Percentiles rank a stretch among this genome's conserved stretches.
Conservation (phyloP, 2,113 vertebrate species). For the Leptobrachium leishanense region DNA sequence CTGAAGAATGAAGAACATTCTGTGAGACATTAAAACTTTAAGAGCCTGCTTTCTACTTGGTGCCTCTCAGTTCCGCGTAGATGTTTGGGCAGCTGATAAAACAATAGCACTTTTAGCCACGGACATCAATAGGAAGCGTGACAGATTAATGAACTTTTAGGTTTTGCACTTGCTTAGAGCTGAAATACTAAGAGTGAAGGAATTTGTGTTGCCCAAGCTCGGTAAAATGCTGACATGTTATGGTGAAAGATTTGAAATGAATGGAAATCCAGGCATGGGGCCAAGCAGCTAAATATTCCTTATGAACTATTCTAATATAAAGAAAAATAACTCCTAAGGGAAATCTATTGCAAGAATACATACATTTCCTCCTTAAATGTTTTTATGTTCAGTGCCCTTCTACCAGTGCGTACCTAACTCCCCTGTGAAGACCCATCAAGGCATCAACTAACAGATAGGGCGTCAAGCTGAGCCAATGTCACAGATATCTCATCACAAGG, state of each 20-base stretch:
- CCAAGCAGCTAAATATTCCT: slow-evolving; percentile 15
- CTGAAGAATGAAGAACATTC: slow-evolving; percentile 54
- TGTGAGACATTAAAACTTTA: slow-evolving; percentile 40
- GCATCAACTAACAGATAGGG: not conserved
- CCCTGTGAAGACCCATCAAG: not conserved
- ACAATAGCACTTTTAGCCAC: slow-evolving; percentile 63
- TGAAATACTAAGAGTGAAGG: slow-evolving; percentile 41
- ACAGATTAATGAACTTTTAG: slow-evolving; percentile 64
- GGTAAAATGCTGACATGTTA: slow-evolving; percentile 17
- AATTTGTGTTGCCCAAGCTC: not conserved
- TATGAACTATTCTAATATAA: slow-evolving; percentile 7
- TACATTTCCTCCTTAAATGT: not conserved
- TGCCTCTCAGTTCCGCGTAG: slow-evolving; percentile 45
- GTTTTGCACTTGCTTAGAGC: slow-evolving; percentile 59
- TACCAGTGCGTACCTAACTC: not conserved
- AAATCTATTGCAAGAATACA: not conserved
- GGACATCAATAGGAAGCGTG: slow-evolving; percentile 57
- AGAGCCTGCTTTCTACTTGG: not conserved
- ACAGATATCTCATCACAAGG: not conserved
- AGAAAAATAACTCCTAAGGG: not conserved
- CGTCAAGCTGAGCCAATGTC: not conserved
- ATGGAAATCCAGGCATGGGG: slow-evolving; percentile 16
- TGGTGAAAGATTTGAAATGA: slow-evolving; percentile 55
- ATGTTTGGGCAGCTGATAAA: slow-evolving; percentile 63
- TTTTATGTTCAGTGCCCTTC: not conserved